These are phyloP conservation scores for Zaprionus davidi DNA, from an alignment of 1,140 invertebrate genomes.

Conservation along the genomic window DNA sequence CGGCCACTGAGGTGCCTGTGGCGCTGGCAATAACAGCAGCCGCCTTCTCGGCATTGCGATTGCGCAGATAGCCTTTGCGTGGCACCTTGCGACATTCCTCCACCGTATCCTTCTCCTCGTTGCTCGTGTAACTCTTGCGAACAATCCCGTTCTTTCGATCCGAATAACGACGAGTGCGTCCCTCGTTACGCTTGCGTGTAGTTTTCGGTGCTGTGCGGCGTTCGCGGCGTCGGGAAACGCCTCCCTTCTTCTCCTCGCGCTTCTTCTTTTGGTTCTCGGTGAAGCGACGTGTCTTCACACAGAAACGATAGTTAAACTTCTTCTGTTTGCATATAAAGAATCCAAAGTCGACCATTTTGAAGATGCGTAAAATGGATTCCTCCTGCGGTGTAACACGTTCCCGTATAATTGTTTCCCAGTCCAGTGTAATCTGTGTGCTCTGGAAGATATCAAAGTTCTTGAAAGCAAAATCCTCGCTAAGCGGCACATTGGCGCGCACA, in stretches of 20 bases:
- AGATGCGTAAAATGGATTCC: conserved; percentile 88
- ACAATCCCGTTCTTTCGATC: conserved; percentile 81
- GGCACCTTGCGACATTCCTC: conserved; percentile 78
- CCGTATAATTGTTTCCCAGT: conserved; percentile 88
- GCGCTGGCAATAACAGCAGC: conserved; percentile 65
- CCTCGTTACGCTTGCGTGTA: conserved; percentile 83
- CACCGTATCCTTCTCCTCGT: conserved; percentile 82
- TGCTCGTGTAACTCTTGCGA: conserved; percentile 82
- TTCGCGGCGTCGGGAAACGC: conserved; percentile 69
- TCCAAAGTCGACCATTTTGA: conserved; percentile 90
- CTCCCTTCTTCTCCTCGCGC: conserved; percentile 85
- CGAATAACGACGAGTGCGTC: conserved; percentile 84
- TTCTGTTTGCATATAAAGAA: conserved; percentile 84
- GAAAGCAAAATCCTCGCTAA: conserved; percentile 90
- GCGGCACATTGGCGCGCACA: conserved; percentile 87
- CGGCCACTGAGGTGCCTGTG: conserved; percentile 65
- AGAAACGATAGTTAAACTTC: conserved; percentile 83
- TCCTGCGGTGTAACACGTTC: conserved; percentile 87
- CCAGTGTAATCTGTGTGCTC: conserved; percentile 87
- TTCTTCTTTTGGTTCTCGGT: conserved; percentile 87
- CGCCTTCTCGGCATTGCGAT: conserved; percentile 78
- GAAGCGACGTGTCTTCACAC: conserved; percentile 85
- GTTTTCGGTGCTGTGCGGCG: conserved; percentile 77
- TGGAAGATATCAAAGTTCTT: conserved; percentile 89
- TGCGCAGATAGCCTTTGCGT: conserved; percentile 80